These are phyloP conservation scores for Geophilus truncorum DNA, from an alignment of 2,888 invertebrate genomes.

Conservation along the genomic window DNA sequence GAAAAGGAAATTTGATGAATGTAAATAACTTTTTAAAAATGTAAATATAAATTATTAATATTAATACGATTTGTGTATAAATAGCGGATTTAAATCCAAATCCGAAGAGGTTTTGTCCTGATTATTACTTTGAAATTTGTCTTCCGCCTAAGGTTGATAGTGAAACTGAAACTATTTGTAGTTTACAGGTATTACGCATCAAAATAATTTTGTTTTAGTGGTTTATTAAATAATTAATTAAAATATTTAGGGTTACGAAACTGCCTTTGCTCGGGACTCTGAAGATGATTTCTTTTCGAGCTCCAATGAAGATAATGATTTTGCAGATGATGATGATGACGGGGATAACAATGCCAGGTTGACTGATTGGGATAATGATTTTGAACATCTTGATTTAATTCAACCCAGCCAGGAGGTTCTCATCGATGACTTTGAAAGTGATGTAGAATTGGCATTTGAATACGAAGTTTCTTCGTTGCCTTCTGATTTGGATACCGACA, in stretches of 20 bases:
- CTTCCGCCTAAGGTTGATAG: not conserved
- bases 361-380: not conserved
- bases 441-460: not conserved
- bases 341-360: not conserved
- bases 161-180: slow-evolving; percentile 5
- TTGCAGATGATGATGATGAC: too few relatives aligned
- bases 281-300: slow-evolving; percentile 34
- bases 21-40: not conserved
- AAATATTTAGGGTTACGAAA: slow-evolving; percentile 36
- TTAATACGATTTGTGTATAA: not conserved
- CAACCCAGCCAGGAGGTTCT: not conserved
- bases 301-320: not conserved
- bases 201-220: not conserved
- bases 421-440: not conserved
- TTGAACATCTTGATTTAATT: too few relatives aligned
- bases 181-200: not conserved
- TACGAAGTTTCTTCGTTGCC: slow-evolving; percentile 22
- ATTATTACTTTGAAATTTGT: not conserved
- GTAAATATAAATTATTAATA: too few relatives aligned
- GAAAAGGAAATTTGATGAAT: not conserved
- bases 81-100: not conserved
- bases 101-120: not conserved
- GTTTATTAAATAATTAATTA: not conserved
- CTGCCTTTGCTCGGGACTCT: slow-evolving; percentile 33
- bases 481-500: not conserved